These are phyloP conservation scores for Alouatta palliata DNA, from an alignment of 2,113 vertebrate genomes.

Conservation along the genomic window DNA sequence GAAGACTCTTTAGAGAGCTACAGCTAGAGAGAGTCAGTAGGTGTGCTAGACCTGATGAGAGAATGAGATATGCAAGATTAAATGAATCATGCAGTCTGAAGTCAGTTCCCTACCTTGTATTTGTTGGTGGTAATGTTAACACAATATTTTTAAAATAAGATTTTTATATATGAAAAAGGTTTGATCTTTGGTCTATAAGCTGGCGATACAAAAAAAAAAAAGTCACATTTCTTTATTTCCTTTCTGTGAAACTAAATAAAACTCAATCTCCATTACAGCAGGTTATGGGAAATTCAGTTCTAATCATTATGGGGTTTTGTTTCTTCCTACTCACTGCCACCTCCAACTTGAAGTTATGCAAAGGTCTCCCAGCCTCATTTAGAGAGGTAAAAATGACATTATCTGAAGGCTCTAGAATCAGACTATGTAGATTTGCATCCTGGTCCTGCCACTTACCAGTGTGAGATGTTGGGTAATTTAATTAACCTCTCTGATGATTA, in stretches of 20 bases:
- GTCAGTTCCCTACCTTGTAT: not conserved
- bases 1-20: not conserved
- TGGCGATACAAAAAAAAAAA: not conserved
- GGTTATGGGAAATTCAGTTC: not conserved
- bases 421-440: not conserved
- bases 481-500: not conserved
- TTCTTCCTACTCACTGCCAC: not conserved
- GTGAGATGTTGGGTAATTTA: not conserved
- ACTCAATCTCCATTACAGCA: not conserved
- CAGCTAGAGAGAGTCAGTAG: slow-evolving; percentile 10
- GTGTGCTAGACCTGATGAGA: not conserved
- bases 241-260: slow-evolving; percentile 29
- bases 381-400: not conserved
- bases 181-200: slow-evolving; percentile 1
- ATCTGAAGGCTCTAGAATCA: not conserved
- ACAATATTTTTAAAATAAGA: slow-evolving; percentile 17
- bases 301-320: not conserved
- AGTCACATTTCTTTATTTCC: slow-evolving; percentile 20
- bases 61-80: not conserved
- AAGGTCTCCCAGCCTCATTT: not conserved
- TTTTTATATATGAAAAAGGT: slow-evolving; percentile 13
- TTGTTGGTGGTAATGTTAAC: not conserved
- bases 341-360: not conserved
- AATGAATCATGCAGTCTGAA: not conserved
- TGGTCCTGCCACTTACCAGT: not conserved